These are phyloP conservation scores for Gouania willdenowi DNA, from an alignment of 2,797 vertebrate species.

Conservation along the genomic window DNA sequence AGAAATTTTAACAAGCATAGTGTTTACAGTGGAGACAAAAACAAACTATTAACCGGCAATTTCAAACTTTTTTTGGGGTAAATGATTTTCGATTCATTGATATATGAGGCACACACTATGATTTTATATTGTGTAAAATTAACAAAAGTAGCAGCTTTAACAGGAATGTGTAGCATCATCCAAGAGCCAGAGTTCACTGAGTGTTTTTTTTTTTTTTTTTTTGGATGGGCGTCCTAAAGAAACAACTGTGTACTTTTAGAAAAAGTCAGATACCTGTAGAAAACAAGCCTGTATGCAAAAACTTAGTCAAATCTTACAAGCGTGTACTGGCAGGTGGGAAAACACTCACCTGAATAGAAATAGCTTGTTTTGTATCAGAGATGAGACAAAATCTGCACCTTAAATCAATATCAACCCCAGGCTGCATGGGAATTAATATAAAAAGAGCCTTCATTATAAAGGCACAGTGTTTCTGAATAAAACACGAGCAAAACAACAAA, in stretches of 20 bases:
- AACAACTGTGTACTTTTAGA: too few species aligned
- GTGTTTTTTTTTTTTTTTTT: too few species aligned
- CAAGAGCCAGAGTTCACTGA: background rate
- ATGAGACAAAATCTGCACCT: constrained; percentile 61
- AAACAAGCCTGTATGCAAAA: constrained; percentile 24
- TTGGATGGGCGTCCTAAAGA: too few species aligned
- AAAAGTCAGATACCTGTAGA: constrained; percentile 10
- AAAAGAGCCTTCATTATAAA: constrained; percentile 31
- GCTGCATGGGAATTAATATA: constrained; percentile 59
- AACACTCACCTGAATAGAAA: constrained; percentile 57
- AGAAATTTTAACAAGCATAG: too few species aligned
- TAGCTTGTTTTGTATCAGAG: constrained; percentile 46
- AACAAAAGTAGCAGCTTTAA: too few species aligned
- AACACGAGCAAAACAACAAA: constrained; percentile 39
- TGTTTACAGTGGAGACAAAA: too few species aligned
- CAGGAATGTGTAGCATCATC: too few species aligned
- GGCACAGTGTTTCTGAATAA: constrained; percentile 37
- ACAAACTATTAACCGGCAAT: too few species aligned
- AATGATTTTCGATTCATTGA: too few species aligned
- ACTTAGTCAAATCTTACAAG: constrained; percentile 39
- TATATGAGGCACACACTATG: too few species aligned
- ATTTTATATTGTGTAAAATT: too few species aligned
- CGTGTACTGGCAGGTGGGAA: constrained; percentile 62
- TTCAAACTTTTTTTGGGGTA: too few species aligned
- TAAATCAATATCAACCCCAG: constrained; percentile 70